phyloP scores from a whole-genome alignment of 2,888 invertebrate species.

The Serripes groenlandicus region DNA sequence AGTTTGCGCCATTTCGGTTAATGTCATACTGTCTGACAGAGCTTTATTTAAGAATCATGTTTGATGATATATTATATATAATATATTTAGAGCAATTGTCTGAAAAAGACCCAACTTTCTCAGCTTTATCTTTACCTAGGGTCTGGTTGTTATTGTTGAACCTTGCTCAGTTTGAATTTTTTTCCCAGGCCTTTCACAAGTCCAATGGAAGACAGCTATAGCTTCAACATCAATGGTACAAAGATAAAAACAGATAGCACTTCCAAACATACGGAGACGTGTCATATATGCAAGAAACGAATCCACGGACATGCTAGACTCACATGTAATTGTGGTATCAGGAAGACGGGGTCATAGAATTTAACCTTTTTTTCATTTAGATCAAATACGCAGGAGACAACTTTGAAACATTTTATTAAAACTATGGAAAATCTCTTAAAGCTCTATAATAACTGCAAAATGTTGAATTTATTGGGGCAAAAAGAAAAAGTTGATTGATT shows the following conservation, averaged over 20 bases:
- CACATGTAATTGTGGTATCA: slow-evolving; percentile 64
- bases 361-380: background rate
- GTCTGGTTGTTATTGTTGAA: too few species aligned
- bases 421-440: too few species aligned
- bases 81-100: too few species aligned
- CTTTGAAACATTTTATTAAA: background rate
- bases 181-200: slow-evolving; percentile 23
- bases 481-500: background rate
- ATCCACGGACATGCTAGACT: slow-evolving; percentile 62
- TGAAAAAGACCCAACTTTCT: too few species aligned
- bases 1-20: too few species aligned
- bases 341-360: slow-evolving; percentile 49
- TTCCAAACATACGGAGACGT: slow-evolving; percentile 38
- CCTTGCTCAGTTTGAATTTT: too few species aligned
- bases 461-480: too few species aligned
- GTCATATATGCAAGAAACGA: slow-evolving; percentile 57
- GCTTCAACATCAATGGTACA: slow-evolving; percentile 63
- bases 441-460: too few species aligned
- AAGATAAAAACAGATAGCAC: slow-evolving; percentile 39
- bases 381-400: background rate
- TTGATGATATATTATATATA: too few species aligned
- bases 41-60: too few species aligned
- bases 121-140: too few species aligned
- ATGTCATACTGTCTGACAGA: too few species aligned
- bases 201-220: slow-evolving; percentile 50